A percentile compares a stretch with the other conserved stretches of the same genome.
Conservation (phyloP, 92 coral and sea anemone species). For the Heliopora coerulea region DNA sequence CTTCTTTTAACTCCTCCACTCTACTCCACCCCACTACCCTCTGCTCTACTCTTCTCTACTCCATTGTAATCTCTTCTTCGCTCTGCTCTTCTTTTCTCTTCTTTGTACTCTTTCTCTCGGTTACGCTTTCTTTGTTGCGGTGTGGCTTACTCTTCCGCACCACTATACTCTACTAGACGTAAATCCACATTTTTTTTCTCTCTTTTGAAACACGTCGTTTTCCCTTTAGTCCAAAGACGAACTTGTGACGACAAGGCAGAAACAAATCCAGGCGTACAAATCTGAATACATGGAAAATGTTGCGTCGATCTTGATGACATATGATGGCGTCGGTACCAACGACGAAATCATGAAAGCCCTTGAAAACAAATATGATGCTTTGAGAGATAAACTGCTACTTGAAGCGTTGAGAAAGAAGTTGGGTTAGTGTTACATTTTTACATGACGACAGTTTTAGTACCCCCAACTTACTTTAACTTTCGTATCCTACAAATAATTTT, state of each 20-base stretch:
- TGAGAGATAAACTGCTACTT: constrained; percentile 82
- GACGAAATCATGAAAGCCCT: constrained; percentile 72
- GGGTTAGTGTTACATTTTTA: constrained; percentile 45
- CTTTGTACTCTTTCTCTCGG: no score
- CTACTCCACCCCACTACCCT: no score
- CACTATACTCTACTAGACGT: no score
- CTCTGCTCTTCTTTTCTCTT: no score
- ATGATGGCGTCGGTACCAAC: constrained; percentile 90
- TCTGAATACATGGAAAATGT: constrained; percentile 78
- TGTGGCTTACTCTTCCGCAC: neutral
- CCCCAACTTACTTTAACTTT: no score
- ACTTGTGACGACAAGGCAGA: constrained; percentile 55
- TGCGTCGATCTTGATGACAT: constrained; percentile 73
- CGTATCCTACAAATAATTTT: no score
- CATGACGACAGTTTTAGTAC: no score
- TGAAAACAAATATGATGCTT: constrained; percentile 83
- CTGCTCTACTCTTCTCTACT: no score
- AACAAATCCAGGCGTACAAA: constrained; percentile 72
- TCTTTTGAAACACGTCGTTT: neutral
- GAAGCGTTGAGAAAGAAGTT: constrained; percentile 92
- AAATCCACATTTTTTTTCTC: neutral
- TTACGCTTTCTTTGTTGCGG: neutral
- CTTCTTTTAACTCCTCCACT: no score
- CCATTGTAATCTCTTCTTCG: no score
- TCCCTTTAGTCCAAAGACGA: constrained; percentile 61